These are phyloP conservation scores for Lithophane ornitopus DNA, from an alignment of 2,888 invertebrate genomes.

Conservation along the genomic window DNA sequence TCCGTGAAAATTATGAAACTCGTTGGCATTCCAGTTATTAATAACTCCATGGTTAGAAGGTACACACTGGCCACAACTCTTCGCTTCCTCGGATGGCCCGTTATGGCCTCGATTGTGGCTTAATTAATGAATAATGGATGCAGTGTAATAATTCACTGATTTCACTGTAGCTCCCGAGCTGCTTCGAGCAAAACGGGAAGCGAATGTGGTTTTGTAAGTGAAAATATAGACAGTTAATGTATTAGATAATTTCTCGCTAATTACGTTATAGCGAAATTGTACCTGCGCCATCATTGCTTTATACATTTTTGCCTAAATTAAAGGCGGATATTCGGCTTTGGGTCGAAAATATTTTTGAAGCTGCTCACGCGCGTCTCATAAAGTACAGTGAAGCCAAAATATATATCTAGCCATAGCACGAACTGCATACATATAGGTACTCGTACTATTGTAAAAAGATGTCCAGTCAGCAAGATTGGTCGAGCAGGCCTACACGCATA, in stretches of 20 bases:
- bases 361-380: too few relatives aligned
- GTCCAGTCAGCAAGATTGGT: background rate
- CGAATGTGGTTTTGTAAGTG: constrained; percentile 51
- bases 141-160: constrained; percentile 82
- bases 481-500: background rate
- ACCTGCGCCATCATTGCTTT: background rate
- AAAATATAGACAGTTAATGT: constrained; percentile 35
- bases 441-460: background rate
- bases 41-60: constrained; percentile 40
- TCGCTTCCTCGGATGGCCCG: constrained; percentile 73
- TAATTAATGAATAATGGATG: constrained; percentile 88
- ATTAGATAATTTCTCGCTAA: constrained; percentile 40
- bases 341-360: too few relatives aligned
- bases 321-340: too few relatives aligned
- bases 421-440: background rate
- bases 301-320: background rate
- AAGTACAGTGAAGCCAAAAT: background rate
- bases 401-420: background rate
- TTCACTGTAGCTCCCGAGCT: constrained; percentile 70
- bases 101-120: constrained; percentile 80
- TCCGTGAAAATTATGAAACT: background rate
- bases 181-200: constrained; percentile 56
- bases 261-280: constrained; percentile 13
- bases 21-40: constrained; percentile 26
- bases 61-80: constrained; percentile 58